A percentile compares a stretch with the other conserved stretches of the same genome.
Conservation (phyloP, 2,113 vertebrate genomes). For the Rana temporaria region DNA sequence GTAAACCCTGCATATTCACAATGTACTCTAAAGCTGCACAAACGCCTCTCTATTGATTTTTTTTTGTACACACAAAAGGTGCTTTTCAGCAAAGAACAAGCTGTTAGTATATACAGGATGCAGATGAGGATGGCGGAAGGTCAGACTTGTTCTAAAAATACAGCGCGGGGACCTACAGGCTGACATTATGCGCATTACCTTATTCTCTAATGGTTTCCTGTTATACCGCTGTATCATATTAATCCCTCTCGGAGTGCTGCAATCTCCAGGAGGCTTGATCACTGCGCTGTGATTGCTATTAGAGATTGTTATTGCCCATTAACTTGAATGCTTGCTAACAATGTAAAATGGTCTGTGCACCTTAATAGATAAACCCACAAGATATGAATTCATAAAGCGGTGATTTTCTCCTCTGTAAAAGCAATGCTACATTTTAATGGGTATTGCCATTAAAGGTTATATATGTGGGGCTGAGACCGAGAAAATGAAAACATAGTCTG, state of each 20-base stretch:
- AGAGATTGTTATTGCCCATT: conserved; percentile 40
- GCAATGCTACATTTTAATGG: background rate
- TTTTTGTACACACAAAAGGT: no score
- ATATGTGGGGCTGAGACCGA: background rate
- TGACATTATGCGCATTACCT: background rate
- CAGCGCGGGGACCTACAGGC: background rate
- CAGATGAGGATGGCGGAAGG: conserved; percentile 41
- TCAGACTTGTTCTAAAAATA: conserved; percentile 46
- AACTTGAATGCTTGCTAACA: conserved; percentile 28
- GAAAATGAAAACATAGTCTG: no score
- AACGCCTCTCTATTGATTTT: no score
- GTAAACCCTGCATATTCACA: no score
- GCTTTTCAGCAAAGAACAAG: no score
- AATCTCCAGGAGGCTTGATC: background rate
- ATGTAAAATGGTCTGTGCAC: conserved; percentile 10
- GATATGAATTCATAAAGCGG: background rate
- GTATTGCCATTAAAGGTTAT: background rate
- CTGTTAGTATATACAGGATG: conserved; percentile 16
- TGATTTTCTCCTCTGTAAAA: background rate
- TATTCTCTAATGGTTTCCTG: conserved; percentile 5
- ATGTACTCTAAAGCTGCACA: no score
- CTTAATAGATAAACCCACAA: conserved; percentile 32
- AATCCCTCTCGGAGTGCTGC: background rate
- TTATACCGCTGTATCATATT: background rate
- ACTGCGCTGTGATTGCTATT: conserved; percentile 16